Conservation (phyloP, 2,888 invertebrate genomes). For the Prosapia bicincta region DNA sequence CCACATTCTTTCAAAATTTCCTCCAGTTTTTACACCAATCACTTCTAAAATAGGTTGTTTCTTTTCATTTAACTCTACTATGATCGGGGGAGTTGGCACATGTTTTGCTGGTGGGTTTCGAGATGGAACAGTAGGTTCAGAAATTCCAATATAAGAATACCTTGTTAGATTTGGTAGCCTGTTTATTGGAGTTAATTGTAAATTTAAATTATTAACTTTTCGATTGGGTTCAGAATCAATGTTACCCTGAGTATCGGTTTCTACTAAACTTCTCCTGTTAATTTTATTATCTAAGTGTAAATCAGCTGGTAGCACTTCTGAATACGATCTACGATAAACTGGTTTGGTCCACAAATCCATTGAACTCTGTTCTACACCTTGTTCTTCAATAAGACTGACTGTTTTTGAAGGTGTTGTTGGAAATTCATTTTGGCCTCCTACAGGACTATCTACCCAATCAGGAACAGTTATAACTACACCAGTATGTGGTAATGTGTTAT, state of each 20-base stretch:
- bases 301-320: slow-evolving; percentile 47
- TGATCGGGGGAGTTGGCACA: slow-evolving; percentile 9
- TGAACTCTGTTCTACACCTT: slow-evolving; percentile 3
- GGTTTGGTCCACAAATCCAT: slow-evolving; percentile 43
- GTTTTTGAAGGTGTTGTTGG: slow-evolving; percentile 12
- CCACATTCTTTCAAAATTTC: slow-evolving; percentile 62
- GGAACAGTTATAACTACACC: slow-evolving; percentile 50
- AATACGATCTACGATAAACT: slow-evolving; percentile 50
- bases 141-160: slow-evolving; percentile 43
- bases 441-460: slow-evolving; percentile 48
- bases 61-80: slow-evolving; percentile 18
- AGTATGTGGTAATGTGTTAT: slow-evolving; percentile 49
- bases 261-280: slow-evolving; percentile 38
- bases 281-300: slow-evolving; percentile 30
- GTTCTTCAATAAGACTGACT: not conserved
- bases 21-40: slow-evolving; percentile 39
- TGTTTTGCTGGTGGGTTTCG: slow-evolving; percentile 23
- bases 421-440: slow-evolving; percentile 41
- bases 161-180: slow-evolving; percentile 36
- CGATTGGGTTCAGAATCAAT: slow-evolving; percentile 44
- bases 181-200: slow-evolving; percentile 42
- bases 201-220: slow-evolving; percentile 49
- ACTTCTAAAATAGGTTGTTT: slow-evolving; percentile 5
- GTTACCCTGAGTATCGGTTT: slow-evolving; percentile 39
- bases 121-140: slow-evolving; percentile 39